phyloP scores from a whole-genome alignment of 1,140 invertebrate species.

The Leucophenga varia region DNA sequence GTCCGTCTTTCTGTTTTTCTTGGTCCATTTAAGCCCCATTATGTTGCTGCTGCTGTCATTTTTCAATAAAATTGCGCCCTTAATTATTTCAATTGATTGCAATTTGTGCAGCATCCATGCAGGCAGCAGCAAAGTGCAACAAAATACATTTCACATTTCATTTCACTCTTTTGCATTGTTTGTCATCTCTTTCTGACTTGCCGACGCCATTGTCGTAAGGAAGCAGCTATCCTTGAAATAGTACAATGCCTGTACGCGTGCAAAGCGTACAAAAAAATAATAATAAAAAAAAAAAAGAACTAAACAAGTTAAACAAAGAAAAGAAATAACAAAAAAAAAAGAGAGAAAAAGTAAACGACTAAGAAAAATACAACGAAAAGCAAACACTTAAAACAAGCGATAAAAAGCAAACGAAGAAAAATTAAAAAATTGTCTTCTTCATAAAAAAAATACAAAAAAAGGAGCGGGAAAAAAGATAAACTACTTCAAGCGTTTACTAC shows the following conservation, averaged over 20 bases:
- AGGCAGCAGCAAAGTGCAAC: constrained; percentile 9
- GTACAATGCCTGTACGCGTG: constrained; percentile 51
- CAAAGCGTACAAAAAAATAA: too few species aligned
- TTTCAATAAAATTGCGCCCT: constrained; percentile 7
- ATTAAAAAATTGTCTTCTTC: constrained; percentile 11
- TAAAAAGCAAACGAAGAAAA: constrained; percentile 27
- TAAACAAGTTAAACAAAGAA: too few species aligned
- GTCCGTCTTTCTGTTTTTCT: not conserved
- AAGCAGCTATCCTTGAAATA: constrained; percentile 53
- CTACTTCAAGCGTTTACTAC: constrained; percentile 31
- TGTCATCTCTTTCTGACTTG: too few species aligned
- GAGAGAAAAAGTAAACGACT: too few species aligned
- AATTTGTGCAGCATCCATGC: constrained; percentile 33
- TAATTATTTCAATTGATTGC: constrained; percentile 51
- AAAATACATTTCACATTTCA: too few species aligned
- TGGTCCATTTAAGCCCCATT: too few species aligned
- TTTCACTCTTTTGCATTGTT: too few species aligned
- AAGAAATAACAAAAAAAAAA: too few species aligned
- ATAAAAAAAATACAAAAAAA: constrained; percentile 7
- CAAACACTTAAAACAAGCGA: constrained; percentile 30
- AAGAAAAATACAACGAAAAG: constrained; percentile 10
- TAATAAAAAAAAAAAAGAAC: too few species aligned
- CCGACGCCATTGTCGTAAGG: too few species aligned
- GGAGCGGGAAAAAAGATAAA: constrained; percentile 44
- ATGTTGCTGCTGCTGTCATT: too few species aligned